Percentiles rank a stretch among this genome's conserved stretches.
These are phyloP conservation scores for Drosophila elegans DNA, from an alignment of 1,140 invertebrate species.

Conservation along the genomic window DNA sequence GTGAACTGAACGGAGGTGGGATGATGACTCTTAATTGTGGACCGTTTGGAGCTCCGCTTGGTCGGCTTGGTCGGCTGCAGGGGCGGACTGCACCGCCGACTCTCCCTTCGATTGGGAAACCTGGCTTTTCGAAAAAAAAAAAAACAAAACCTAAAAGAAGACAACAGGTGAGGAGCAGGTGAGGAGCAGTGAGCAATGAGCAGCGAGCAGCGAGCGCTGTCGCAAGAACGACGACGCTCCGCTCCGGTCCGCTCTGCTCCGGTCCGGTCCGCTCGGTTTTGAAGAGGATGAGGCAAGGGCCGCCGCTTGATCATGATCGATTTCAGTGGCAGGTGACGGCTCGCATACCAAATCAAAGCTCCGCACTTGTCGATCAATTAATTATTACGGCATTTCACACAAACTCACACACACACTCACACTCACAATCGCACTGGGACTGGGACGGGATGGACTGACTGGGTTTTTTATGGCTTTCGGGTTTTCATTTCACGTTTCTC, in stretches of 20 bases:
- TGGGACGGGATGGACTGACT: neutral
- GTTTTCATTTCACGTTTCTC: conserved; percentile 74
- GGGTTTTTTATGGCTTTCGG: conserved; percentile 66
- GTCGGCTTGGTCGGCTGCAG: conserved; percentile 1
- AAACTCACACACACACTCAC: conserved; percentile 20
- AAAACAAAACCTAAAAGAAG: neutral
- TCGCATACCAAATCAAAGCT: conserved; percentile 73
- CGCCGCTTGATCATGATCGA: conserved; percentile 66
- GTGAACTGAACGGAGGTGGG: conserved; percentile 8
- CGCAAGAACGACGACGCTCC: conserved; percentile 47
- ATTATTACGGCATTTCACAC: conserved; percentile 78
- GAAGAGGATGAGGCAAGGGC: conserved; percentile 65
- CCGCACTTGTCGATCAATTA: conserved; percentile 81
- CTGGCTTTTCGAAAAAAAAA: conserved; percentile 1
- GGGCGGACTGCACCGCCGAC: neutral
- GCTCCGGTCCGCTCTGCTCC: conserved; percentile 9
- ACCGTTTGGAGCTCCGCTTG: conserved; percentile 8
- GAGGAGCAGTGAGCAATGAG: conserved; percentile 13
- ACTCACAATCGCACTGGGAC: neutral
- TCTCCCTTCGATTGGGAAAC: conserved; percentile 39
- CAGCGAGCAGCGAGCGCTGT: conserved; percentile 48
- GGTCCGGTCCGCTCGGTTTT: conserved; percentile 9
- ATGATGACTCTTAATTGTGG: conserved; percentile 5
- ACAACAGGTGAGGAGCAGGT: neutral
- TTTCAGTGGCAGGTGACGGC: conserved; percentile 63